phyloP scores from a whole-genome alignment of 2,888 invertebrate species.

The Agonopterix arenella region DNA sequence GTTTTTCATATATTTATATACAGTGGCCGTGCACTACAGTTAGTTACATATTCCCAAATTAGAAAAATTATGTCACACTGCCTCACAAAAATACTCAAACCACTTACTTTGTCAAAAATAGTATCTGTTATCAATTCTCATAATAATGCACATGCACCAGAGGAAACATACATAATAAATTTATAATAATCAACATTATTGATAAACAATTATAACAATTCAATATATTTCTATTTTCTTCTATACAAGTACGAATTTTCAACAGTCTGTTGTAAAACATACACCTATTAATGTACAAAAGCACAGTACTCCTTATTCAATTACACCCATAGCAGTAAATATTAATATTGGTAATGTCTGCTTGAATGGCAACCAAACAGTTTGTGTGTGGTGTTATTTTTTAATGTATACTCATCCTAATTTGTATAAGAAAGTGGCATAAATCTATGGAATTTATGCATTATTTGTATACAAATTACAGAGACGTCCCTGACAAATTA shows the following conservation, averaged over 20 bases:
- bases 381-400: too few relatives aligned
- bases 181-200: slow-evolving; percentile 71
- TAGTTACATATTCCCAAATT: slow-evolving; percentile 57
- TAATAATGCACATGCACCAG: slow-evolving; percentile 52
- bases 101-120: slow-evolving; percentile 69
- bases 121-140: slow-evolving; percentile 55
- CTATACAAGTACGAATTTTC: slow-evolving; percentile 59
- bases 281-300: slow-evolving; percentile 33
- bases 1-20: slow-evolving; percentile 43
- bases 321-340: slow-evolving; percentile 4
- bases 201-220: slow-evolving; percentile 72
- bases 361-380: not conserved
- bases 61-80: slow-evolving; percentile 62
- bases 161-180: slow-evolving; percentile 70
- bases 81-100: slow-evolving; percentile 68
- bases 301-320: slow-evolving; percentile 21
- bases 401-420: too few relatives aligned
- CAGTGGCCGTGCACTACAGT: slow-evolving; percentile 46
- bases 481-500: too few relatives aligned
- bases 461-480: too few relatives aligned
- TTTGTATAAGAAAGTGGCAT: too few relatives aligned
- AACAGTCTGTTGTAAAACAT: slow-evolving; percentile 60
- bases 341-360: not conserved
- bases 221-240: slow-evolving; percentile 62
- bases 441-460: too few relatives aligned